A percentile compares a stretch with the other conserved stretches of the same genome.
phyloP scores from a whole-genome alignment of 2,888 invertebrate species.

The Matsumyia berberina region DNA sequence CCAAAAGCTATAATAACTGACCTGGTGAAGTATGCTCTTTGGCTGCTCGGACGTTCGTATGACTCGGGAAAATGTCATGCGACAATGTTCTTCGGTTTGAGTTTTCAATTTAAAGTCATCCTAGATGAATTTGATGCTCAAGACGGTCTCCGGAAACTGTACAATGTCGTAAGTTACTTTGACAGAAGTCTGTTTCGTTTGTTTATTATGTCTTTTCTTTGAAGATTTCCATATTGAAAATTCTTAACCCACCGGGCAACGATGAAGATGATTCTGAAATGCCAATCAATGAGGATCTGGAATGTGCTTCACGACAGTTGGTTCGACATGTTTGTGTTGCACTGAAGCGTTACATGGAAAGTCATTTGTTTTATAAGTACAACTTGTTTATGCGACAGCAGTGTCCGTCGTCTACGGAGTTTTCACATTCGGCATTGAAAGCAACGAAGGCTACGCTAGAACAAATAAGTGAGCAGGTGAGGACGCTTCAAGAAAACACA shows the following conservation, averaged over 20 bases:
- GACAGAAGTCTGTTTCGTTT: slow-evolving; percentile 10
- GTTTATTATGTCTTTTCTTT: slow-evolving; percentile 48
- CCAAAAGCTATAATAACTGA: slow-evolving; percentile 91
- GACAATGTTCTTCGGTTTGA: slow-evolving; percentile 98
- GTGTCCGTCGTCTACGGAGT: slow-evolving; percentile 83
- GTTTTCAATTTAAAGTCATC: slow-evolving; percentile 96
- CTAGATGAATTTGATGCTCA: slow-evolving; percentile 96
- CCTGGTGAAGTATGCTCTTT: slow-evolving; percentile 94
- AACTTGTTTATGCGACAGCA: slow-evolving; percentile 88
- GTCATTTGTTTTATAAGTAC: slow-evolving; percentile 93
- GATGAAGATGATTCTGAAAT: slow-evolving; percentile 87
- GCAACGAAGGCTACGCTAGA: slow-evolving; percentile 90
- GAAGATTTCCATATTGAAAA: slow-evolving; percentile 93
- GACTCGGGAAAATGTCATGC: slow-evolving; percentile 99
- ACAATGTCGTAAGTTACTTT: slow-evolving; percentile 89
- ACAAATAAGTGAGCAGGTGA: slow-evolving; percentile 94
- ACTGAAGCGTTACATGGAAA: slow-evolving; percentile 95
- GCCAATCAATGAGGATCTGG: slow-evolving; percentile 92
- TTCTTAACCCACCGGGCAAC: slow-evolving; percentile 87
- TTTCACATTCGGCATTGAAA: slow-evolving; percentile 84
- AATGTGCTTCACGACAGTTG: slow-evolving; percentile 95
- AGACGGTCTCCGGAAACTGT: slow-evolving; percentile 96
- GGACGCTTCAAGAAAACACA: slow-evolving; percentile 90
- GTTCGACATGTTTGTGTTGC: slow-evolving; percentile 96
- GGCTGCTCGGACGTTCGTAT: slow-evolving; percentile 98